Percentiles rank a stretch among this genome's conserved stretches.
Evolutionary conservation across 2,113 vertebrate genomes (phyloP).

Genomic region (Phyllostomus discolor): DNA sequence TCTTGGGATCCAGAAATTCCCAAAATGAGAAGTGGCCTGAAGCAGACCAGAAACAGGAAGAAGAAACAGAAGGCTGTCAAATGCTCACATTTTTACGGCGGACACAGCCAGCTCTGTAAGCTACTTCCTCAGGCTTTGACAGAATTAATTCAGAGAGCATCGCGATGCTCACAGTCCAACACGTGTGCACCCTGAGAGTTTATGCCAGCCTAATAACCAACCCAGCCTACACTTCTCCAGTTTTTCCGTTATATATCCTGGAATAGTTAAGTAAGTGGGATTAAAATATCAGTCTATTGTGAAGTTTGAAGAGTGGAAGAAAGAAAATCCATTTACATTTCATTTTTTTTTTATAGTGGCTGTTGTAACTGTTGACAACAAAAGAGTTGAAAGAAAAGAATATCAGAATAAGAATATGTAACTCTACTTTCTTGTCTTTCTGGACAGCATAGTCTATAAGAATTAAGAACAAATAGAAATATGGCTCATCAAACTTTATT

Average conservation of each 20-base stretch:
- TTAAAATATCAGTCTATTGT: neutral
- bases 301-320: neutral
- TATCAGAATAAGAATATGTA: neutral
- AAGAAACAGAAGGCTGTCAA: neutral
- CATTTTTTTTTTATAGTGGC: neutral
- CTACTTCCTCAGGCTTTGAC: neutral
- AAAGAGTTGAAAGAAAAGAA: neutral
- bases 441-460: neutral
- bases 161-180: neutral
- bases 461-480: slow-evolving; percentile 23
- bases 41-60: neutral
- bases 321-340: neutral
- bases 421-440: neutral
- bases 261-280: neutral
- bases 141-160: neutral
- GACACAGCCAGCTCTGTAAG: neutral
- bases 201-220: neutral
- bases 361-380: neutral
- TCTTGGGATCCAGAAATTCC: neutral
- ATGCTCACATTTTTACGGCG: neutral
- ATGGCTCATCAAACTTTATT: neutral
- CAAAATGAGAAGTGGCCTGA: neutral
- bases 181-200: neutral
- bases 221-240: neutral
- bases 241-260: neutral